Percentiles rank a stretch among this genome's conserved stretches.
These are phyloP conservation scores for Austrofundulus limnaeus DNA, from an alignment of 2,113 vertebrate genomes.

Conservation along the genomic window DNA sequence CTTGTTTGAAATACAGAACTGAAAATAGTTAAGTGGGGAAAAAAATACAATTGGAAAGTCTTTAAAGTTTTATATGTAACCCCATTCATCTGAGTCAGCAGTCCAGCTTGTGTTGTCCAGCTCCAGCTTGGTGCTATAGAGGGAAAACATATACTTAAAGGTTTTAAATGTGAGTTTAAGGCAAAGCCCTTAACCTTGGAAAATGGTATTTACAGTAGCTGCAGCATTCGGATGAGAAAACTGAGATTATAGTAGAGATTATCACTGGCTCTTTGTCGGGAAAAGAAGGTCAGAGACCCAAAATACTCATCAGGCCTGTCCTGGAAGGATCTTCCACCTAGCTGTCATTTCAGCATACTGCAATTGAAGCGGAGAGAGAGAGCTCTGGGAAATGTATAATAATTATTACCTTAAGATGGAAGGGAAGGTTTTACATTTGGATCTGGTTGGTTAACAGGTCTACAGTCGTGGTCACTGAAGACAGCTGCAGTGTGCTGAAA, in stretches of 20 bases:
- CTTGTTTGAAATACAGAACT: constrained; percentile 71
- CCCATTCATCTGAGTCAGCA: constrained; percentile 31
- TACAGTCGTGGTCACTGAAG: constrained; percentile 69
- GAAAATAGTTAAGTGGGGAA: constrained; percentile 63
- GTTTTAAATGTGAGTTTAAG: constrained; percentile 30
- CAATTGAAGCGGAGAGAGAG: constrained; percentile 55
- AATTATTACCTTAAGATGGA: constrained; percentile 72
- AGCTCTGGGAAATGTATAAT: constrained; percentile 69
- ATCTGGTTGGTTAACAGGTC: constrained; percentile 71
- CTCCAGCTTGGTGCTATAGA: constrained; percentile 15
- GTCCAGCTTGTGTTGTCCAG: constrained; percentile 56
- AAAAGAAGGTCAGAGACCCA: constrained; percentile 67
- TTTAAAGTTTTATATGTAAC: constrained; percentile 43
- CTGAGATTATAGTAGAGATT: constrained; percentile 62
- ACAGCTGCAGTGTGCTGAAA: constrained; percentile 71
- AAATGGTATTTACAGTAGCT: constrained; percentile 62
- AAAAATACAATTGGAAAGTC: constrained; percentile 52
- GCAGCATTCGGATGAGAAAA: constrained; percentile 40
- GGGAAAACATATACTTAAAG: constrained; percentile 52
- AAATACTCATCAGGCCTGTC: constrained; percentile 69
- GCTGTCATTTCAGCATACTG: constrained; percentile 64
- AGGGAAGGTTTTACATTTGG: constrained; percentile 77
- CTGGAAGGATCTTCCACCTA: constrained; percentile 62
- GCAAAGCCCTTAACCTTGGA: constrained; percentile 50
- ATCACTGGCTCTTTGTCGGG: constrained; percentile 60